Evolutionary conservation across 2,113 vertebrate genomes (phyloP).

Genomic region (Poecile atricapillus): DNA sequence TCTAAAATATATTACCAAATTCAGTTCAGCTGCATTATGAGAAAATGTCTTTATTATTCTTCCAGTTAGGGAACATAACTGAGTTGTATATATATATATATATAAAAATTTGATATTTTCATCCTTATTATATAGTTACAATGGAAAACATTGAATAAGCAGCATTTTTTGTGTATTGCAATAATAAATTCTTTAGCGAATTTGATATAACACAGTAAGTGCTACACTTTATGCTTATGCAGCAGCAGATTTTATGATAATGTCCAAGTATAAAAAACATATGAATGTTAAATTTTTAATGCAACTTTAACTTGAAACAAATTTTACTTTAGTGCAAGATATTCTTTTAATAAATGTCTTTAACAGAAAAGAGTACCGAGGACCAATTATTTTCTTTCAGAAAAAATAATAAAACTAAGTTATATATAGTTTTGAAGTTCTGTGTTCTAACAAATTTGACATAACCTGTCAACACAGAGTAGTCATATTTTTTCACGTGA

Average conservation of each 20-base stretch:
- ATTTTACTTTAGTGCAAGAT: neutral
- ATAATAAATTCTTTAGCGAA: neutral
- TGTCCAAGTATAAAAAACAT: neutral
- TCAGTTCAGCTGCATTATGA: neutral
- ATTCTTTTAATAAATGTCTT: neutral
- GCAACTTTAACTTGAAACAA: neutral
- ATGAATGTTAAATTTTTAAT: neutral
- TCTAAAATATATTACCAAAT: neutral
- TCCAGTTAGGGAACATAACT: neutral
- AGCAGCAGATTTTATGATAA: neutral
- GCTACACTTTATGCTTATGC: neutral
- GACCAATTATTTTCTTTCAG: rapidly evolving
- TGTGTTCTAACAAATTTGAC: neutral
- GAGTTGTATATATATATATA: neutral
- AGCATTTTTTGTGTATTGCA: neutral
- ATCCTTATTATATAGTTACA: neutral
- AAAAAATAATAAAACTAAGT: neutral
- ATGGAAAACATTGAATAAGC: neutral
- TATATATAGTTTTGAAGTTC: neutral
- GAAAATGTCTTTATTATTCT: neutral
- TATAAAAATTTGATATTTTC: neutral
- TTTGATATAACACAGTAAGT: neutral
- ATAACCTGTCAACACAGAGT: neutral
- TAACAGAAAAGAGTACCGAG: neutral
- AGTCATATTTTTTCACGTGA: neutral